phyloP scores from a whole-genome alignment of 2,797 vertebrate species.

The Toxotes lorentzi region DNA sequence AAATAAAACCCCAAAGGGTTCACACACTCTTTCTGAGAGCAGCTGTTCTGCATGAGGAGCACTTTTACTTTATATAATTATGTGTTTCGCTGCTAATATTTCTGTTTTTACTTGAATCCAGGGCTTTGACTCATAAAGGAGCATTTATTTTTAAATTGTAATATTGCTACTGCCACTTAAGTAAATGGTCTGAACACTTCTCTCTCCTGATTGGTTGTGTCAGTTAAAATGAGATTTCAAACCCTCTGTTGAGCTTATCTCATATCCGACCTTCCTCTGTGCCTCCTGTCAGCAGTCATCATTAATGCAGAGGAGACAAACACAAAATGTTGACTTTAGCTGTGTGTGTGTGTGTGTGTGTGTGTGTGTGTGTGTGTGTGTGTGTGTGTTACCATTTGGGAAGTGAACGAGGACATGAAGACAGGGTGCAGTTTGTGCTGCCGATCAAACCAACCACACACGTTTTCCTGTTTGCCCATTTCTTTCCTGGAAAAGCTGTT shows the following conservation, averaged over 20 bases:
- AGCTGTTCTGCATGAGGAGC: neutral
- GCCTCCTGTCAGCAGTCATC: slow-evolving; percentile 27
- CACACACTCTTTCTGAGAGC: too few species aligned
- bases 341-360: neutral
- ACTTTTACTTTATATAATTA: neutral
- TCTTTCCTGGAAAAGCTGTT: slow-evolving; percentile 26
- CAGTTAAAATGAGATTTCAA: too few species aligned
- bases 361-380: slow-evolving; percentile 16
- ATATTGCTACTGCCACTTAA: too few species aligned
- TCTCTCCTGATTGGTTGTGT: too few species aligned
- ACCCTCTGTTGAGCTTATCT: neutral
- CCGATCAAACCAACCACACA: slow-evolving; percentile 10
- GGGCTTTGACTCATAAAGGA: too few species aligned
- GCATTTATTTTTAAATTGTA: too few species aligned
- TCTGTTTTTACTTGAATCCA: too few species aligned
- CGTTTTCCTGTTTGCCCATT: neutral
- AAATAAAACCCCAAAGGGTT: too few species aligned
- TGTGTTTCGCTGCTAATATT: neutral
- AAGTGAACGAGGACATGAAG: slow-evolving; percentile 9
- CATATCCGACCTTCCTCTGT: neutral
- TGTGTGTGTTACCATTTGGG: slow-evolving; percentile 11
- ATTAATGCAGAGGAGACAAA: slow-evolving; percentile 47
- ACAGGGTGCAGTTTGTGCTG: neutral
- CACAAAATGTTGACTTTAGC: slow-evolving; percentile 28
- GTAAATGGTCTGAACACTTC: too few species aligned